A percentile compares a stretch with the other conserved stretches of the same genome.
These are phyloP conservation scores for Pagetopsis macropterus DNA, from an alignment of 2,797 vertebrate species.

Conservation along the genomic window DNA sequence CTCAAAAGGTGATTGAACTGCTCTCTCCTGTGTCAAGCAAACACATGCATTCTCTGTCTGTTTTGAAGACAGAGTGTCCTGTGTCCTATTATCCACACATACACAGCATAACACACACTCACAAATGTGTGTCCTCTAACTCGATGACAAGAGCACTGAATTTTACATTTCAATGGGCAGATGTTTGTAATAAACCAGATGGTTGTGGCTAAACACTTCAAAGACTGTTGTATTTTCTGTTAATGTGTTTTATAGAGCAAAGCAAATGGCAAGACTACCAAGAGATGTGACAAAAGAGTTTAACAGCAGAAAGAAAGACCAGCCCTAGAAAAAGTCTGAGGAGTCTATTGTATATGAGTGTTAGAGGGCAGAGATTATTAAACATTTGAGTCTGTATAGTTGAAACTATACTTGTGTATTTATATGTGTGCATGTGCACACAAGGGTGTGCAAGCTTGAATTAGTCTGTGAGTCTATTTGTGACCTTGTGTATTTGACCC, in stretches of 20 bases:
- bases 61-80: neutral
- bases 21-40: constrained; percentile 3
- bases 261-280: constrained; percentile 14
- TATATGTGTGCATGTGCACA: constrained; percentile 5
- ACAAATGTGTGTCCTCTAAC: constrained; percentile 11
- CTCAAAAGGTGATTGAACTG: constrained; percentile 12
- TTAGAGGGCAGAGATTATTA: neutral
- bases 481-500: constrained; percentile 47
- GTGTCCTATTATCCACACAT: neutral
- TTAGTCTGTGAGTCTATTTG: constrained; percentile 37
- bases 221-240: constrained; percentile 28
- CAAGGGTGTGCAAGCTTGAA: constrained; percentile 19
- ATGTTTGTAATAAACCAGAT: constrained; percentile 41
- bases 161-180: constrained; percentile 24
- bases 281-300: constrained; percentile 27
- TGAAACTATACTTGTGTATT: neutral
- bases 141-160: constrained; percentile 32
- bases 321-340: constrained; percentile 13
- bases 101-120: constrained; percentile 3
- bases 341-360: constrained; percentile 12
- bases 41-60: neutral
- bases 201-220: constrained; percentile 22
- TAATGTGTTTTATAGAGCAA: constrained; percentile 34
- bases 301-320: constrained; percentile 5
- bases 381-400: constrained; percentile 1